Base-by-base conservation (phyloP, 2,888 invertebrate genomes). In the Sarcophaga subvicina region DNA sequence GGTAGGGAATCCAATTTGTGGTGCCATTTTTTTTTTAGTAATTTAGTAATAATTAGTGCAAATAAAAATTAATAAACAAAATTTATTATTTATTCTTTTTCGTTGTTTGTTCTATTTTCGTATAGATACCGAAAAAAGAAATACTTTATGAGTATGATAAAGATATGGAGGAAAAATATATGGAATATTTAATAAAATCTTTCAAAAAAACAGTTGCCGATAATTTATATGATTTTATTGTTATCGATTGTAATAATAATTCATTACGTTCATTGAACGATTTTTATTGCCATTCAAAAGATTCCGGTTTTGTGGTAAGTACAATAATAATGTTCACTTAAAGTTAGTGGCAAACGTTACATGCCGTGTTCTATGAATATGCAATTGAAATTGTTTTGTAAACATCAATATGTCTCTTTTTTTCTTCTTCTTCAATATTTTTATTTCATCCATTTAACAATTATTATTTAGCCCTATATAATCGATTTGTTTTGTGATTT, bases 191-290 rank as follows among this genome's bases (percentile, higher is more conserved):
- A 87, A 95, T 97, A 85, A 97, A 98, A 94, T 96, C 98, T 14
- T 98, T 98, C 92, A 98, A 97, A 92, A 97, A 98, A 94, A 98
- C 97, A 45, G 94, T 99, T 4, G 96, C 96, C 11, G 98, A 98
- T 93, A 97, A 98, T 84, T 97, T 97, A 92, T 99, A 98, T 93
- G 96, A 97, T 83, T 98, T 99, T 92, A 96, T 99, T 89, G 97
- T 99, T 91, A 96, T 98, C 66, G 99, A 99, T 93, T 97, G 98
- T 90, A 96, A 98, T 62, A 98, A 99, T 93, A 96, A 97, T 87
- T 96, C 96, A 91, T 94, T 97, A 22, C 95, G 95, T 88, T 95
- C 96, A 90, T 98, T 98, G 91, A 97, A 97, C 82, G 98, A 98
- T 91, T 96, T 98, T 94, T 97, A 97, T 96, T 97, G 96, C 91